Base-by-base conservation (phyloP, 2,113 vertebrate genomes). In the Gymnorhina tibicen region DNA sequence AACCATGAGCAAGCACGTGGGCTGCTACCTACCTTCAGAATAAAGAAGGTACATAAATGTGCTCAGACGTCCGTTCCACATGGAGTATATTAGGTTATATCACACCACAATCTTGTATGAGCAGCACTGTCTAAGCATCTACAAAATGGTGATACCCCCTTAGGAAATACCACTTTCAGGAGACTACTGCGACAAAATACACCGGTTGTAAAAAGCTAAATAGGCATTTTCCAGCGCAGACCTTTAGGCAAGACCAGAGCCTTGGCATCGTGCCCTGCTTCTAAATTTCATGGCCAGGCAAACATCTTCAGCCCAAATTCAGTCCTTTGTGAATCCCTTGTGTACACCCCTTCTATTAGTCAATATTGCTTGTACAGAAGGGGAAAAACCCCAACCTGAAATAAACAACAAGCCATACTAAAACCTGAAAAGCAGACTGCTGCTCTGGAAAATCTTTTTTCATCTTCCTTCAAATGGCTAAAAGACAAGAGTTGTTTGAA, bases 201-300 rank as follows among this genome's bases (percentile, higher is more conserved):
- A 82, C 7, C 22, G 17, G 28, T 28, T 75, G 26, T 49, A 52
- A 82, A 90, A 90, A 78, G 24, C 28, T 85, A 85, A 66, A n/a
- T 13, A 60, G 14, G 3, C 6, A 8, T 87, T 91, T 94, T 67
- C 20, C 53, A 85, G 30, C 23, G 68, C 14, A 90, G 44, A 85
- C 18, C 52, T 68, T 49, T 23, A 75, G 56, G 30, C 37, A 67
- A 89, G 52, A 91, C 6, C 60, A 85, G 21, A 73, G 64, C 46
- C 33, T 70, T 78, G 69, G n/a, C 78, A 78, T 46, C 0, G 0
- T 0, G 0, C 16, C 87, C 42, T 58, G 33, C 66, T 81, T 60
- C 44, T 46, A 21, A 52, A 87, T 85, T 62, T 72, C 56, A 92
- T 28, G 39, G 32, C 39, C 59, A 85, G 33, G 10, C 33, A 70